Conservation (phyloP, 1,140 invertebrate genomes). For the Trachelipus rathkii region DNA sequence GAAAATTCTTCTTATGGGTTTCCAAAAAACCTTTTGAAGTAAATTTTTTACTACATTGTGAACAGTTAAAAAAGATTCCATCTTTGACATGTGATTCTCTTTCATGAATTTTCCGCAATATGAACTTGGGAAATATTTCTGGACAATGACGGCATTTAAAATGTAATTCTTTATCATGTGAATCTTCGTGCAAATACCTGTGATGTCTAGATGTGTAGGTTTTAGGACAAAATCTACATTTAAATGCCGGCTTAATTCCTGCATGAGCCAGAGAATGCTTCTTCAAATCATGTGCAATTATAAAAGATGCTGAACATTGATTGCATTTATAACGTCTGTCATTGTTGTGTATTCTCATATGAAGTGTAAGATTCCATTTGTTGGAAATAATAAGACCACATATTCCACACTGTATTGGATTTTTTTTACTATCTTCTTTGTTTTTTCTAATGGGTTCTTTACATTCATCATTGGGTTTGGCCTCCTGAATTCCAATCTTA, state of each 20-base stretch:
- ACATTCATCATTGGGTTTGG: too few species aligned
- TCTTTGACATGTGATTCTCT: neutral
- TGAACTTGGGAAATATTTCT: neutral
- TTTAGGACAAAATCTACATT: neutral
- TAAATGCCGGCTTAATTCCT: neutral
- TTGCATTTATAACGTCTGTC: neutral
- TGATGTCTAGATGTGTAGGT: neutral
- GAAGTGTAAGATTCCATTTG: conserved; percentile 1
- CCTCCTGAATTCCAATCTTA: too few species aligned
- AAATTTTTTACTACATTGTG: conserved; percentile 1
- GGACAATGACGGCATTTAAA: neutral
- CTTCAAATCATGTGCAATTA: neutral
- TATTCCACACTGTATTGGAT: neutral
- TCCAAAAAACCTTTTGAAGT: neutral
- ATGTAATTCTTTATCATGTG: neutral
- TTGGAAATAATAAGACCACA: neutral
- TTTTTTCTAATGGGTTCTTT: too few species aligned
- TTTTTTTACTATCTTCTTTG: neutral
- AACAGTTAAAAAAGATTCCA: neutral
- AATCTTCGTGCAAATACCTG: neutral
- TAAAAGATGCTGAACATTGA: neutral
- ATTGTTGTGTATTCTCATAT: neutral
- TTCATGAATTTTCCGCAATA: neutral
- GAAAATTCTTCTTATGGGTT: neutral
- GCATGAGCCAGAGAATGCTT: neutral